Base-by-base conservation (phyloP, 2,113 vertebrate species). In the Cynoglossus semilaevis region DNA sequence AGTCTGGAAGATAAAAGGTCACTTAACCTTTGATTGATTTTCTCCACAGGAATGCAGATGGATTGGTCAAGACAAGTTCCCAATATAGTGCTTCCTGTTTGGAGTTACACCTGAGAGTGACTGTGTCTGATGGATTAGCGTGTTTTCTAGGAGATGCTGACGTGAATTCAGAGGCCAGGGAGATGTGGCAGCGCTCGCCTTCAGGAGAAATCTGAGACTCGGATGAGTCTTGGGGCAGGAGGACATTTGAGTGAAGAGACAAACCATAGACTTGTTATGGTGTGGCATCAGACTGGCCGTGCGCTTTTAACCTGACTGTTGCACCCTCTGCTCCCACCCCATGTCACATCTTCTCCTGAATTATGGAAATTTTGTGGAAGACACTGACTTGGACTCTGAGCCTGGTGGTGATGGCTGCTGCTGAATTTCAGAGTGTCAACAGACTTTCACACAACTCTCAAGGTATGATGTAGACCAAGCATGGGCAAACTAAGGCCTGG, bases 331-430 rank as follows among this genome's bases (percentile, higher is more conserved):
- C 72, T 72, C 87, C 88, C 83, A 80, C 80, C 83, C 81, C 83
- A 88, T 87, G 84, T 90, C 90, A 89, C 79, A 92, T 45, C 78
- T 91, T 65, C 84, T 89, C 89, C 90, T 92, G 92, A 98, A 98
- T 95, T 92, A 99, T 99, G 96, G 96, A 99, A 94, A 91, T 95
- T 92, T 93, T 96, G 92, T 97, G 94, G 97, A 99, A 96, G 94
- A 95, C 88, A 89, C 93, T 96, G 92, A 94, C 93, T 88, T 98
- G 95, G 96, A 96, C 95, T 86, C 93, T 97, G 90, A 95, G 93
- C 93, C 90, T 98, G 84, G 90, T 93, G 85, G 90, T 93, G 88
- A 93, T 98, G 94, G 93, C 93, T 84, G 93, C 94, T 86, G 93
- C 95, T 37, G 94, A 95, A 87, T 92, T 94, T 91, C 92, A 93